Percentiles rank a stretch among this genome's conserved stretches.
These are phyloP conservation scores for Abrostola triplasia DNA, from an alignment of 2,888 invertebrate species.

Conservation along the genomic window DNA sequence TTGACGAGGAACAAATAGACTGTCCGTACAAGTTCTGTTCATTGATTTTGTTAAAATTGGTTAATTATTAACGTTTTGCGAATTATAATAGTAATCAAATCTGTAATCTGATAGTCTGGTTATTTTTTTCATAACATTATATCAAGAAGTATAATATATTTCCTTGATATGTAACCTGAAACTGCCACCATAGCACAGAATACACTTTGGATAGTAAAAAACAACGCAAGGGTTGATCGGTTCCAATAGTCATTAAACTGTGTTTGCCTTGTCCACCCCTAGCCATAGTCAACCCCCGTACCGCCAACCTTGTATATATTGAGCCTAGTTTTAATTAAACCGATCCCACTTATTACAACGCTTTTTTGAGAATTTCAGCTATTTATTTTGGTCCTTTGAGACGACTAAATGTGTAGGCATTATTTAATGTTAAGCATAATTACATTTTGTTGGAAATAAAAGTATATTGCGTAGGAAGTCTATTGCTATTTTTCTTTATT, in stretches of 20 bases:
- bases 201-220: conserved; percentile 37
- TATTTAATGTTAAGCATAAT: conserved; percentile 1
- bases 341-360: conserved; percentile 21
- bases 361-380: conserved; percentile 8
- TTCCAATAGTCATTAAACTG: conserved; percentile 72
- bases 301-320: conserved; percentile 41
- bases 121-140: conserved; percentile 26
- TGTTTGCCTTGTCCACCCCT: conserved; percentile 69
- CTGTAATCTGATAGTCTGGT: neutral
- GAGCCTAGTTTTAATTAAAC: conserved; percentile 50
- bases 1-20: too few species aligned
- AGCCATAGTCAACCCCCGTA: conserved; percentile 35
- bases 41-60: too few species aligned
- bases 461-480: neutral
- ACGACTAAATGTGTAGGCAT: neutral
- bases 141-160: conserved; percentile 8
- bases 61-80: too few species aligned
- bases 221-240: conserved; percentile 55
- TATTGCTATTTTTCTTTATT: neutral
- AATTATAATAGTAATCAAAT: too few species aligned
- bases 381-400: conserved; percentile 20
- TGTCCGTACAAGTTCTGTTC: too few species aligned
- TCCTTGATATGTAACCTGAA: conserved; percentile 21
- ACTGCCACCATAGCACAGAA: conserved; percentile 8
- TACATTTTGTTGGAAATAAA: neutral